Base-by-base conservation (phyloP, 2,888 invertebrate genomes). In the Sesia bembeciformis region DNA sequence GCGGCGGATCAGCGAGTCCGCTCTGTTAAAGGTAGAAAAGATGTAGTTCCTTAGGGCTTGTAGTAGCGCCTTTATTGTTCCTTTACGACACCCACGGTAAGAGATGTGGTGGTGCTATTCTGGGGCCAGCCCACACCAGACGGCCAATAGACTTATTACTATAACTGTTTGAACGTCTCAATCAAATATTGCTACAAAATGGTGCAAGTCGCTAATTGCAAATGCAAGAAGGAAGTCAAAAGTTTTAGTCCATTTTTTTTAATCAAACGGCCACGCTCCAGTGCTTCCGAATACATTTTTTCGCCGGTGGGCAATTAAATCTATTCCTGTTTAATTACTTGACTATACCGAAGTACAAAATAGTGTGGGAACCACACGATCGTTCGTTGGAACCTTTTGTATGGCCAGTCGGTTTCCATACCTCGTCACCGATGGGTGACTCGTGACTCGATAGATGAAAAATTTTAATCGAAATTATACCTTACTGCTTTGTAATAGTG, bases 271-370 rank as follows among this genome's bases (percentile, higher is more conserved):
- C 56, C 64, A 65, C 66, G 70, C 65, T 59, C 60, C 59, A 61
- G 54, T 58, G 59, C 61, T 60, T 61, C 7, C 7, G 7, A 42
- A 42, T 42, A 42, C 1, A 5, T 42, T 42, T 42, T 62, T 60
- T 64, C 53, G 57, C 43, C 49, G 46, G 49, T 49, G 4, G 4
- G 7, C 62, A 69, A 67, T 71, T 66, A 66, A 60, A 56, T 54
- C 63, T 66, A 66, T 68, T 67, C 62, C 57, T 60, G 59, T 63
- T 57, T 71, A 68, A 73, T 72, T 69, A 63, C 56, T 53, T 57
- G 40, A 49, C 54, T 57, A 65, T 64, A 64, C 70, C 70, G 68
- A 70, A 54, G 65, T 55, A 56, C 54, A 58, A 57, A 60, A 62
- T 56, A 56, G 65, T 64, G 72, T 70, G 72, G 63, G 72, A 71